Conservation (phyloP, 2,888 invertebrate species). For the Hybos culiciformis region DNA sequence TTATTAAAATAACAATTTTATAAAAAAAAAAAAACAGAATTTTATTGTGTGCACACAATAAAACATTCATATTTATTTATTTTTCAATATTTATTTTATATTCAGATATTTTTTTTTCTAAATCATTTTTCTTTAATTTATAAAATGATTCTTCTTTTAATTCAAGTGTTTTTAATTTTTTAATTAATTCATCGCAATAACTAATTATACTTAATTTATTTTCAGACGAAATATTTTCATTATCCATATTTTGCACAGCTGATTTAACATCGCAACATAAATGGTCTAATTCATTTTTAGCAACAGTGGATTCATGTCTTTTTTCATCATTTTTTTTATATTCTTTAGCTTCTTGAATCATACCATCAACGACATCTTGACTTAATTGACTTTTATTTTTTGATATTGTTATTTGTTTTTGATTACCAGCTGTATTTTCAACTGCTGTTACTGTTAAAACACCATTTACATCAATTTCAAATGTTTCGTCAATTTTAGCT, state of each 20-base stretch:
- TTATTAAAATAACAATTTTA: too few relatives aligned
- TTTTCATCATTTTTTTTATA: slow-evolving; percentile 75
- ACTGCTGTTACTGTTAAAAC: slow-evolving; percentile 91
- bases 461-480: slow-evolving; percentile 84
- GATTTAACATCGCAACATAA: slow-evolving; percentile 97
- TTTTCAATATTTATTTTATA: too few relatives aligned
- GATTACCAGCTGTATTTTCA: slow-evolving; percentile 86
- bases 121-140: slow-evolving; percentile 87
- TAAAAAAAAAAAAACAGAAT: too few relatives aligned
- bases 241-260: slow-evolving; percentile 86
- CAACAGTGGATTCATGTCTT: slow-evolving; percentile 69
- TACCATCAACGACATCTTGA: slow-evolving; percentile 88
- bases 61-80: too few relatives aligned
- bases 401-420: slow-evolving; percentile 82
- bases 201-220: slow-evolving; percentile 68
- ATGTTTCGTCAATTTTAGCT: slow-evolving; percentile 78
- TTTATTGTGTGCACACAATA: slow-evolving; percentile 85
- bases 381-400: slow-evolving; percentile 86
- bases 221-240: slow-evolving; percentile 80
- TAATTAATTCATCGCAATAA: slow-evolving; percentile 80
- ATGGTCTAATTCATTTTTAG: slow-evolving; percentile 77
- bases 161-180: slow-evolving; percentile 71
- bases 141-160: slow-evolving; percentile 90
- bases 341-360: slow-evolving; percentile 90
- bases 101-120: too few relatives aligned